These are phyloP conservation scores for Gallinago jamesoni DNA, from an alignment of 2,113 vertebrate species.

Conservation along the genomic window DNA sequence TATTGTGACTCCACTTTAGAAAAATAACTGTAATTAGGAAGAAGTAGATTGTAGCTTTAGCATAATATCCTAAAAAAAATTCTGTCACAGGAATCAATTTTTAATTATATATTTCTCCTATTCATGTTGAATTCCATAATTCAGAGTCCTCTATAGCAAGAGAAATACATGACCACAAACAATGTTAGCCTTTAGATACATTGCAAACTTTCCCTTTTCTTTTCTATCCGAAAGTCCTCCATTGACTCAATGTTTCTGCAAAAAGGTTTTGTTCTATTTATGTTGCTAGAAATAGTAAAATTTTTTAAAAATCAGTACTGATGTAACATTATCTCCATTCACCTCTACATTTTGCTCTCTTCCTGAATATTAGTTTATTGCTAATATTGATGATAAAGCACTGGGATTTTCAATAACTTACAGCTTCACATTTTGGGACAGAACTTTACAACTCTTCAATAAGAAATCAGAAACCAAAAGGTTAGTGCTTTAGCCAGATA, in stretches of 20 bases:
- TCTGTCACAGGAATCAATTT: background rate
- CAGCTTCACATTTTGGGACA: background rate
- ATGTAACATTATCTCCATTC: background rate
- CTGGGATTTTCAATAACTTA: background rate
- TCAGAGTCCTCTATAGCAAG: background rate
- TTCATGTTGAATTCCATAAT: background rate
- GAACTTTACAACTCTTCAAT: background rate
- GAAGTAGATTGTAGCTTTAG: background rate
- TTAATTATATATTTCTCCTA: background rate
- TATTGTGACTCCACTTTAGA: background rate
- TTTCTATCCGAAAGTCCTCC: background rate
- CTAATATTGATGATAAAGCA: background rate
- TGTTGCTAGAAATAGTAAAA: background rate
- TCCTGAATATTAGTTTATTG: background rate
- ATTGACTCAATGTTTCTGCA: background rate
- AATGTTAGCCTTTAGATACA: background rate
- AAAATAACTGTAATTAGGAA: background rate
- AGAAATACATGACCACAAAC: background rate
- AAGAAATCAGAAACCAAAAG: background rate
- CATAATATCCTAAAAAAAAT: background rate
- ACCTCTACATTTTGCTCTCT: background rate
- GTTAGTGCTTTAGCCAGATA: background rate
- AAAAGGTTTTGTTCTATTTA: background rate
- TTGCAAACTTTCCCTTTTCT: background rate
- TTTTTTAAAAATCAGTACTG: background rate